Evolutionary conservation across 2,797 vertebrate species (phyloP).

Genomic region (Okamejei kenojei): DNA sequence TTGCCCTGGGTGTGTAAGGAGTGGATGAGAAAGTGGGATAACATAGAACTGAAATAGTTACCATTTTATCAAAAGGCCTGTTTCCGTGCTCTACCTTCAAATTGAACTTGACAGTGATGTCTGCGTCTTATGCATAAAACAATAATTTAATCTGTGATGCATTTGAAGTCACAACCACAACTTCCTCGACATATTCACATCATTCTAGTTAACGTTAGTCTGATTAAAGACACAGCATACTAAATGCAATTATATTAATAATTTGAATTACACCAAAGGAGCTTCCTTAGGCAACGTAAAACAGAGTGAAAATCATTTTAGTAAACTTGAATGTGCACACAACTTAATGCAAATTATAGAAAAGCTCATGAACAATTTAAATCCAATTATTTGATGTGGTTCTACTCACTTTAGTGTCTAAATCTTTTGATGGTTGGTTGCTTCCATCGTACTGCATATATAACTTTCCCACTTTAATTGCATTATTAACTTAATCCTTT

Average conservation of each 20-base stretch:
- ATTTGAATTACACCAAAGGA: neutral
- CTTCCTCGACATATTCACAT: too few relatives aligned
- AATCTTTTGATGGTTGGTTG: constrained; percentile 34
- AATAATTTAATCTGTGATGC: neutral
- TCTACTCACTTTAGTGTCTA: neutral
- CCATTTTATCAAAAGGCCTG: too few relatives aligned
- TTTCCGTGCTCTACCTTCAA: too few relatives aligned
- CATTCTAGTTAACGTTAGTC: neutral
- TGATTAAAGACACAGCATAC: neutral
- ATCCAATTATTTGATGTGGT: neutral
- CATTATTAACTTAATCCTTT: neutral
- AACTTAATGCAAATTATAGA: neutral
- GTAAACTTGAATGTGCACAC: neutral
- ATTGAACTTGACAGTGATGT: too few relatives aligned
- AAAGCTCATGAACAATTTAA: constrained; percentile 13
- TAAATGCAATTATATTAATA: constrained; percentile 8
- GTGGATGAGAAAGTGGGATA: too few relatives aligned
- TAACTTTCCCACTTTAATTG: constrained; percentile 22
- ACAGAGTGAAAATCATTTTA: constrained; percentile 16
- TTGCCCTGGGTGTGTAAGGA: too few relatives aligned
- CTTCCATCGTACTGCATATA: neutral
- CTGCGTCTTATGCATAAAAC: too few relatives aligned
- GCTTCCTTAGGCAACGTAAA: constrained; percentile 14
- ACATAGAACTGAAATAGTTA: too few relatives aligned
- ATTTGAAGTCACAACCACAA: neutral